A percentile compares a stretch with the other conserved stretches of the same genome.
phyloP scores from a whole-genome alignment of 2,888 invertebrate genomes.

The Drosophila formosana region DNA sequence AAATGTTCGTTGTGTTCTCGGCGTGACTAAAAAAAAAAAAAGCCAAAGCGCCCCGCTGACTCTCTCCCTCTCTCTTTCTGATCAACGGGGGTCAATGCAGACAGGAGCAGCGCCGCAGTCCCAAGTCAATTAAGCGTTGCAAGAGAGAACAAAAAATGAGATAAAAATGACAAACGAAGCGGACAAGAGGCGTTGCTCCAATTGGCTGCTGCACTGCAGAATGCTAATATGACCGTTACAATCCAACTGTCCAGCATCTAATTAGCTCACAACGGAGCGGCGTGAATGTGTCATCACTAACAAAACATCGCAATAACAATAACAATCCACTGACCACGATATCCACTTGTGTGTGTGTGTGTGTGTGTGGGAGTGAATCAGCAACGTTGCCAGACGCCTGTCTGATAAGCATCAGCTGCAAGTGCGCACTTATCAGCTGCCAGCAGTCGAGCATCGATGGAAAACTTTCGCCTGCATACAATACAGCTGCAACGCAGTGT shows the following conservation, averaged over 20 bases:
- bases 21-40: slow-evolving; percentile 57
- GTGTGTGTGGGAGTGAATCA: slow-evolving; percentile 53
- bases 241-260: slow-evolving; percentile 53
- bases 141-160: not conserved
- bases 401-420: slow-evolving; percentile 57
- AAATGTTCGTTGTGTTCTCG: slow-evolving; percentile 57
- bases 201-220: slow-evolving; percentile 56
- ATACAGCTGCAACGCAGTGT: slow-evolving; percentile 14
- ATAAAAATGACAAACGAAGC: slow-evolving; percentile 43
- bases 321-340: slow-evolving; percentile 17
- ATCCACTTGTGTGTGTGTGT: slow-evolving; percentile 4
- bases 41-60: slow-evolving; percentile 38
- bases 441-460: slow-evolving; percentile 42
- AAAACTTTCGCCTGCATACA: slow-evolving; percentile 55
- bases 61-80: not conserved
- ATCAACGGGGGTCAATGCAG: slow-evolving; percentile 2
- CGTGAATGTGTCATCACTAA: slow-evolving; percentile 56
- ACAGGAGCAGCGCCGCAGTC: slow-evolving; percentile 32
- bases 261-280: slow-evolving; percentile 60
- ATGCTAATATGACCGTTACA: slow-evolving; percentile 51
- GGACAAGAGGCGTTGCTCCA: slow-evolving; percentile 43
- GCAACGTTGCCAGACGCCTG: slow-evolving; percentile 46
- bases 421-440: slow-evolving; percentile 57
- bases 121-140: slow-evolving; percentile 63
- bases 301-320: slow-evolving; percentile 33